phyloP scores from a whole-genome alignment of 2,888 invertebrate genomes.

The Agrypnus murinus region DNA sequence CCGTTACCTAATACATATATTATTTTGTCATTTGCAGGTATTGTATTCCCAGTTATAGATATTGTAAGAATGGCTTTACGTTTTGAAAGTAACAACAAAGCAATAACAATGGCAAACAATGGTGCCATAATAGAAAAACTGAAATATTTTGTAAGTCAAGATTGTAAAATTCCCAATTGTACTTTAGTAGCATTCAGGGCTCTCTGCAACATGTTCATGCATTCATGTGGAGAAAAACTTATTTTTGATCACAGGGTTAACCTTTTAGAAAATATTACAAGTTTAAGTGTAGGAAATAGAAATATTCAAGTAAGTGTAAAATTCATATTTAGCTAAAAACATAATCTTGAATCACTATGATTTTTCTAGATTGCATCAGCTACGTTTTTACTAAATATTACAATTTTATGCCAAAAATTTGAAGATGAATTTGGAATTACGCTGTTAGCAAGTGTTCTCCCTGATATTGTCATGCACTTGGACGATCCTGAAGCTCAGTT shows the following conservation, averaged over 20 bases:
- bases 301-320: constrained; percentile 79
- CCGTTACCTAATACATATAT: not conserved
- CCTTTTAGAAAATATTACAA: constrained; percentile 74
- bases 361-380: constrained; percentile 79
- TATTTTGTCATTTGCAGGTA: constrained; percentile 71
- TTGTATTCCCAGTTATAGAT: constrained; percentile 92
- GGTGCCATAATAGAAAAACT: constrained; percentile 65
- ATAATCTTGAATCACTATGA: no score
- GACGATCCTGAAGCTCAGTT: constrained; percentile 84
- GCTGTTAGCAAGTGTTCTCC: constrained; percentile 74
- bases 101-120: constrained; percentile 72
- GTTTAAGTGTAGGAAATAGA: constrained; percentile 75
- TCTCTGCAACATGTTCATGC: constrained; percentile 87
- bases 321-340: not conserved
- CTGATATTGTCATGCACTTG: constrained; percentile 74
- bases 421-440: constrained; percentile 72
- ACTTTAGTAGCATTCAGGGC: constrained; percentile 86
- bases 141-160: constrained; percentile 61
- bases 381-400: constrained; percentile 83
- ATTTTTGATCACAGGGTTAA: constrained; percentile 75
- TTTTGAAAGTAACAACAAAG: constrained; percentile 72
- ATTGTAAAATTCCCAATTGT: constrained; percentile 77
- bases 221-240: constrained; percentile 78
- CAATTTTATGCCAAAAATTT: constrained; percentile 77
- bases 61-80: constrained; percentile 88